phyloP scores from a whole-genome alignment of 2,113 vertebrate species.

The Psilopsiagon aymara region DNA sequence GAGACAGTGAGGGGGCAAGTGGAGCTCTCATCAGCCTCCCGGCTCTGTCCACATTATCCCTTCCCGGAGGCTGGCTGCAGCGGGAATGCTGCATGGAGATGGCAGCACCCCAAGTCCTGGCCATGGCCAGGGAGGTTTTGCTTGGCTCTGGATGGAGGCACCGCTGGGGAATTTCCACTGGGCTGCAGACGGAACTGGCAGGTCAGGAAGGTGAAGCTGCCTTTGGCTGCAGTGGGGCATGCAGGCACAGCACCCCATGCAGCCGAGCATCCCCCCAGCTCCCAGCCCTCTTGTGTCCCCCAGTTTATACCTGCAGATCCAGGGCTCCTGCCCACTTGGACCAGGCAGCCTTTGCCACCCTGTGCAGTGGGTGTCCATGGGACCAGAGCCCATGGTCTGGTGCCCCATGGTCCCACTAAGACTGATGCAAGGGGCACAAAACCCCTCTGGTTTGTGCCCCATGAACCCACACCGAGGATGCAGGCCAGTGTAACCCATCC shows the following conservation, averaged over 20 bases:
- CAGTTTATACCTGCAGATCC: fast-evolving
- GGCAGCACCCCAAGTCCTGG: not conserved
- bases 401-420: not conserved
- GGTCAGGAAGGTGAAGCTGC: not conserved
- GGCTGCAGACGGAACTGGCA: not conserved
- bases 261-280: not conserved
- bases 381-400: not conserved
- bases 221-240: fast-evolving
- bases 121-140: not conserved
- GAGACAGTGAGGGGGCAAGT: not conserved
- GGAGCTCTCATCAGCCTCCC: not conserved
- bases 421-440: not conserved
- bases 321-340: not conserved
- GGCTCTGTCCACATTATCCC: fast-evolving
- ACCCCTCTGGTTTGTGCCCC: not conserved
- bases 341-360: not conserved
- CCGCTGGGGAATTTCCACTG: conserved; percentile 30
- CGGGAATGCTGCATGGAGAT: not conserved
- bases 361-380: fast-evolving
- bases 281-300: fast-evolving
- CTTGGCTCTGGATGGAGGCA: not conserved
- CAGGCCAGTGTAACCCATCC: fast-evolving
- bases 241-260: fast-evolving
- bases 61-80: not conserved
- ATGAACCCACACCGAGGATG: fast-evolving